Base-by-base conservation (phyloP, 2,888 invertebrate genomes). In the Eupithecia dodoneata region DNA sequence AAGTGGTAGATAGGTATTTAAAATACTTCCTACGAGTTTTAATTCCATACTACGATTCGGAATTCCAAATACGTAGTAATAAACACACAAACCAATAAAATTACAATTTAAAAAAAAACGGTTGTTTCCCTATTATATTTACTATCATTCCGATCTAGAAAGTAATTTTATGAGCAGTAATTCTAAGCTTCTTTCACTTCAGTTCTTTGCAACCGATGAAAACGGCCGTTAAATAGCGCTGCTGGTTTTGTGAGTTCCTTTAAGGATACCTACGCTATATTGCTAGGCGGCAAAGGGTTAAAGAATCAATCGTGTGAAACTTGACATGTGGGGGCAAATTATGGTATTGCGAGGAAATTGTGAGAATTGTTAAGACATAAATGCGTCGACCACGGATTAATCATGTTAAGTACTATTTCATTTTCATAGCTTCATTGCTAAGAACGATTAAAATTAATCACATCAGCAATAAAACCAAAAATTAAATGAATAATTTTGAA, bases 201-300 rank as follows among this genome's bases (percentile, higher is more conserved):
- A 49, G 5, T 52, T 55, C 55, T 55, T 5, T 15, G n/a, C n/a
- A 59, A 9, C n/a, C n/a, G 7, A 30, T 4, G 10, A 18, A 15
- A 15, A 42, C 66, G 42, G 15, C 66, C 66, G 66, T 6, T 3
- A 42, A 41, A 42, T 66, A 66, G 9, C 66, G 66, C 7, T 42
- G 42, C 0, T 15, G 15, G 41, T 42, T 66, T 66, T 66, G 7
- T 66, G 3, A 66, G 42, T 0, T 59, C 13, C 41, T 41, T 2
- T 66, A 18, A 5, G 42, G 41, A 66, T 65, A 41, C 59, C 4
- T 42, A 6, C 66, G 15, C 42, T 42, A 42, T 66, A 5, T 15
- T 42, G 42, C 49, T 65, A 65, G 7, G 47, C 30, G 45, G 47
- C 47, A 59, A 74, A 67, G 72, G 72, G 75, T 72, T 75, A 70